Conservation (phyloP, 2,888 invertebrate species). For the Philhelius pedissequus region DNA sequence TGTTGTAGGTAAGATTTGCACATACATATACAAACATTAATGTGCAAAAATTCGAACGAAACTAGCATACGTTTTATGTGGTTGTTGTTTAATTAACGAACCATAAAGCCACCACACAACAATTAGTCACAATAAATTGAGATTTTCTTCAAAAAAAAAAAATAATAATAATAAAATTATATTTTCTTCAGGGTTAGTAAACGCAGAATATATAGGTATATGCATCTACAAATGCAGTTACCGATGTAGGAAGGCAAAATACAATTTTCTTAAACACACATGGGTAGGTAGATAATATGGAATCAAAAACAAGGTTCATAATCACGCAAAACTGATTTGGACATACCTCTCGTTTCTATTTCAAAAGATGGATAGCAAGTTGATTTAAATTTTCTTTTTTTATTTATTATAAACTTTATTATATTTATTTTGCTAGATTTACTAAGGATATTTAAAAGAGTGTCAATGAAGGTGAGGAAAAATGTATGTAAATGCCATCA, state of each 20-base stretch:
- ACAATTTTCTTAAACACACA: background rate
- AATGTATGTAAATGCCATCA: background rate
- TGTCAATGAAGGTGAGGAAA: background rate
- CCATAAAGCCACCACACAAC: slow-evolving; percentile 13
- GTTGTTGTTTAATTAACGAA: slow-evolving; percentile 5
- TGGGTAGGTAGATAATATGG: background rate
- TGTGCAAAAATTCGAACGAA: slow-evolving; percentile 15
- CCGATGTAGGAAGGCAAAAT: background rate
- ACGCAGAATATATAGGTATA: slow-evolving; percentile 16
- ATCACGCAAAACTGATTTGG: slow-evolving; percentile 25
- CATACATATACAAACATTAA: no score
- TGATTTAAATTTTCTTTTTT: background rate
- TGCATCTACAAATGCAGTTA: background rate
- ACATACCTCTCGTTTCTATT: slow-evolving; percentile 58
- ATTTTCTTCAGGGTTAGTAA: slow-evolving; percentile 54
- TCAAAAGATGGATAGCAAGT: background rate
- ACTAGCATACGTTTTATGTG: slow-evolving; percentile 1
- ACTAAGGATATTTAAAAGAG: background rate
- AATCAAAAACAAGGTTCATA: slow-evolving; percentile 30
- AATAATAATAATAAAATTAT: no score
- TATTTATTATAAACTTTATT: background rate
- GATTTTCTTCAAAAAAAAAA: slow-evolving; percentile 26
- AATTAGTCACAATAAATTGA: slow-evolving; percentile 30
- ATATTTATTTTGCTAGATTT: background rate
- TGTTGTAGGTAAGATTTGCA: background rate